phyloP scores from a whole-genome alignment of 2,113 vertebrate species.

The Xenotilapia caudafasciata region DNA sequence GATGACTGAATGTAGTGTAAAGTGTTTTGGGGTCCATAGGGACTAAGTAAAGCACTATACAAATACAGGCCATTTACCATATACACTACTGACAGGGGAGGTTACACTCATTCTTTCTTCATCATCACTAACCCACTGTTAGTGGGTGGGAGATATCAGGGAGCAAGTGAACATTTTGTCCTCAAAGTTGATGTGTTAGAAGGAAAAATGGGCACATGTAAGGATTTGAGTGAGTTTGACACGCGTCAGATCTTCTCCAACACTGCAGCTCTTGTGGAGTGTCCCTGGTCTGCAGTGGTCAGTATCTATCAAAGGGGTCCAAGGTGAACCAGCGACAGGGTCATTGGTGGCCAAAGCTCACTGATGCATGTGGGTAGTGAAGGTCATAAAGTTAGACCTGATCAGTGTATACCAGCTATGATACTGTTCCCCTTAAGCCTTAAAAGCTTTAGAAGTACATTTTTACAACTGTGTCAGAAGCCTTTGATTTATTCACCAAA shows the following conservation, averaged over 20 bases:
- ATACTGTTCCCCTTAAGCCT: accelerated
- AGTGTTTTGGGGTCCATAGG: not conserved
- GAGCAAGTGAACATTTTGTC: not conserved
- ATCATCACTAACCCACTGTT: not conserved
- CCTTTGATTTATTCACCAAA: not conserved
- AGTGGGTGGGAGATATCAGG: not conserved
- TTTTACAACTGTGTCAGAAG: not conserved
- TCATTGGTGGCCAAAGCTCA: not conserved
- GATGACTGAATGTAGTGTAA: not conserved
- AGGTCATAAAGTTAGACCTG: not conserved
- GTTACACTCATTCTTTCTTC: not conserved
- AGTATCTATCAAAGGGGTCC: not conserved
- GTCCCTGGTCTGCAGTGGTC: not conserved
- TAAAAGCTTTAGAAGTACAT: not conserved
- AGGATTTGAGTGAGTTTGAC: not conserved
- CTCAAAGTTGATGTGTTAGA: not conserved
- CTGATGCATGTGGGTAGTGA: not conserved
- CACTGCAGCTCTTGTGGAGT: not conserved
- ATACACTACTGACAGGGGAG: not conserved
- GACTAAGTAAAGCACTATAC: not conserved
- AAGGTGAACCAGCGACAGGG: not conserved
- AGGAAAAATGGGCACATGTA: not conserved
- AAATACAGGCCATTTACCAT: not conserved
- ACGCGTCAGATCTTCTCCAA: not conserved
- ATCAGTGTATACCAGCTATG: not conserved